A percentile compares a stretch with the other conserved stretches of the same genome.
Conservation (phyloP, 2,888 invertebrate genomes). For the Entomobrya proxima region DNA sequence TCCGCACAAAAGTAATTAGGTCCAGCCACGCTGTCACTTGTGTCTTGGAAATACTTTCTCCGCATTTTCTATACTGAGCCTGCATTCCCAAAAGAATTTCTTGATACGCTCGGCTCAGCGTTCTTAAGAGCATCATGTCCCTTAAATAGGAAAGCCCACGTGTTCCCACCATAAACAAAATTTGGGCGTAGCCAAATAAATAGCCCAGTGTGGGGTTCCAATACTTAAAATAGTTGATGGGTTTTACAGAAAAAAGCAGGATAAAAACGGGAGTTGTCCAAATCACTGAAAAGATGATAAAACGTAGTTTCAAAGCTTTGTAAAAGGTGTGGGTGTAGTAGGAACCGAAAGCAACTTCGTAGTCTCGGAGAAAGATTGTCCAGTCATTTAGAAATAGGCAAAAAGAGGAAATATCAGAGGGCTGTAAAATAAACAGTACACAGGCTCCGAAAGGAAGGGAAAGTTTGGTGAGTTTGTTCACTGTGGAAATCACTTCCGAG, state of each 20-base stretch:
- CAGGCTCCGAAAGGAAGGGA: not conserved
- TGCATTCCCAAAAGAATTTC: slow-evolving; percentile 33
- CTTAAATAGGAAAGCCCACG: not conserved
- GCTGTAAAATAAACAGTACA: not conserved
- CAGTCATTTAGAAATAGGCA: not conserved
- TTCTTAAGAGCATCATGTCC: not conserved
- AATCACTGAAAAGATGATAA: not conserved
- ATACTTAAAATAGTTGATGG: not conserved
- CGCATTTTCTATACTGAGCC: not conserved
- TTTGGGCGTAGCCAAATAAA: not conserved
- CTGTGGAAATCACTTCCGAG: not conserved
- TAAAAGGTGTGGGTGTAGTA: not conserved
- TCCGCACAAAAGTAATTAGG: not conserved
- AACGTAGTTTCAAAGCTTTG: not conserved
- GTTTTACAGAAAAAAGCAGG: not conserved
- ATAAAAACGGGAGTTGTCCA: not conserved
- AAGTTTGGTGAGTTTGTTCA: not conserved
- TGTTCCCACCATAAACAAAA: not conserved
- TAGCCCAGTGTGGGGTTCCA: not conserved
- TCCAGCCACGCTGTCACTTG: slow-evolving; percentile 37
- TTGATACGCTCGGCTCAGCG: not conserved
- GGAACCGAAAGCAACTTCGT: not conserved
- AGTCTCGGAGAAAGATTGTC: not conserved
- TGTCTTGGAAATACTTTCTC: not conserved
- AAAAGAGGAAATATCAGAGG: not conserved